Conservation (phyloP, 2,888 invertebrate genomes). For the Pecten maximus region DNA sequence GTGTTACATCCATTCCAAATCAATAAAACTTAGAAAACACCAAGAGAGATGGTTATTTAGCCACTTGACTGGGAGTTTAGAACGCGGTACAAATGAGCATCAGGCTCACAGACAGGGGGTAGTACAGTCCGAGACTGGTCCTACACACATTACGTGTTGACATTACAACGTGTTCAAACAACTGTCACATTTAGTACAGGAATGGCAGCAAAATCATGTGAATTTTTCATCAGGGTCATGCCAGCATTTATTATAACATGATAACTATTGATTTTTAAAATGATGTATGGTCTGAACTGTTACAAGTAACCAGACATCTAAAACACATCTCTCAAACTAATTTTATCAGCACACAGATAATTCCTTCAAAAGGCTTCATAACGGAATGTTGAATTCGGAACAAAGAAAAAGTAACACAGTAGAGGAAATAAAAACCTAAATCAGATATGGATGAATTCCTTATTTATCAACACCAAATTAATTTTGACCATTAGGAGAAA, state of each 20-base stretch:
- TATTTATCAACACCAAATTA: background rate
- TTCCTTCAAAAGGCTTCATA: background rate
- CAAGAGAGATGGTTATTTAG: background rate
- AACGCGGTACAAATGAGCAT: background rate
- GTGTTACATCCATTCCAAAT: conserved; percentile 15
- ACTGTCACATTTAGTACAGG: conserved; percentile 10
- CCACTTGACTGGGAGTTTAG: background rate
- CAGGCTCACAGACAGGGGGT: background rate
- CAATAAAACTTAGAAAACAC: background rate
- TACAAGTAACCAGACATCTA: conserved; percentile 14
- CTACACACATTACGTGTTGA: background rate
- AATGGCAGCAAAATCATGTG: background rate
- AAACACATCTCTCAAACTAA: background rate
- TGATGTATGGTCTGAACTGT: background rate
- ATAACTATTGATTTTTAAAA: conserved; percentile 16
- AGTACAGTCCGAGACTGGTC: background rate
- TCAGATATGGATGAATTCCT: background rate
- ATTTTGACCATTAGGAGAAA: background rate
- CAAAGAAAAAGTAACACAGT: background rate
- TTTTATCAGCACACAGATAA: background rate
- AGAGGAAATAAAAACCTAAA: background rate
- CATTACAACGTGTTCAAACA: background rate
- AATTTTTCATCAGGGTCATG: conserved; percentile 28
- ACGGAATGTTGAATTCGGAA: background rate
- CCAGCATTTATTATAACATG: background rate